A percentile compares a stretch with the other conserved stretches of the same genome.
These are phyloP conservation scores for Ornithoptera priamus DNA, from an alignment of 2,888 invertebrate genomes.

Conservation along the genomic window DNA sequence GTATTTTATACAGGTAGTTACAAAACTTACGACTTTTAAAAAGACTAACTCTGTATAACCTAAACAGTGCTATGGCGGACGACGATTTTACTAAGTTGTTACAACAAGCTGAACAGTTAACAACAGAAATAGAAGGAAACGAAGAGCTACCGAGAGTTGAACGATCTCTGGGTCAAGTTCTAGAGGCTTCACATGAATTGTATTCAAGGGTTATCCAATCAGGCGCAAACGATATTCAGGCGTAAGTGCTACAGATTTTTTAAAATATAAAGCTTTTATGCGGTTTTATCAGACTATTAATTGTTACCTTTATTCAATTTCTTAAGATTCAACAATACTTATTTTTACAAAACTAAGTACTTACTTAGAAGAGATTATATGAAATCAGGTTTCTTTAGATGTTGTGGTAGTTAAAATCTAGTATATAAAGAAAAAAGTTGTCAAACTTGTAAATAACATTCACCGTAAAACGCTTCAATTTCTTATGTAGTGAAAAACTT, in stretches of 20 bases:
- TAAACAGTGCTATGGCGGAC: conserved; percentile 61
- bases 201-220: conserved; percentile 92
- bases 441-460: too few species aligned
- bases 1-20: conserved; percentile 1
- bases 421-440: too few species aligned
- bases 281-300: too few species aligned
- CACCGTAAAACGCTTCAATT: too few species aligned
- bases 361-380: too few species aligned
- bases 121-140: conserved; percentile 92
- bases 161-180: conserved; percentile 92
- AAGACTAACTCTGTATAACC: conserved; percentile 47
- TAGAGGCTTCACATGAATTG: conserved; percentile 93
- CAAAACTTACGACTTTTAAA: background rate
- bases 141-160: conserved; percentile 92
- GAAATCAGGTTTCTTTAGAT: too few species aligned
- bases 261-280: too few species aligned
- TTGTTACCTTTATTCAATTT: too few species aligned
- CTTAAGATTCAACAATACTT: too few species aligned
- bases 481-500: too few species aligned
- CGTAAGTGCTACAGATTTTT: conserved; percentile 80
- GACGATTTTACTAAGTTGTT: conserved; percentile 91
- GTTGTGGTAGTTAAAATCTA: too few species aligned
- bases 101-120: conserved; percentile 94
- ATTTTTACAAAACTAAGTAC: too few species aligned
- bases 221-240: conserved; percentile 94